These are phyloP conservation scores for Agrochola circellaris DNA, from an alignment of 2,888 invertebrate species.

Conservation along the genomic window DNA sequence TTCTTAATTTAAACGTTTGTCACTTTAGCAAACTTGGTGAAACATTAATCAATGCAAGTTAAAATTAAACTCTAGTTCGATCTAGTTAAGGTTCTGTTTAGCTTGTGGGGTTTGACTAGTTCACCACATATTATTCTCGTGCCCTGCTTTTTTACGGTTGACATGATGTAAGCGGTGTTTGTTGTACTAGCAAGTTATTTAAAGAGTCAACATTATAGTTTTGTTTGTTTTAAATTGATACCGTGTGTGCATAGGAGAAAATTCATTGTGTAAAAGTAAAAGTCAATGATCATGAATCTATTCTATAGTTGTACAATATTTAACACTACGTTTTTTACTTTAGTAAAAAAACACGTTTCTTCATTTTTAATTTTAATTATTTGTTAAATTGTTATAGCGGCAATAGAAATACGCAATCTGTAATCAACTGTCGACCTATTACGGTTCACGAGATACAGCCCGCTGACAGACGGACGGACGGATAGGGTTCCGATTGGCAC, in stretches of 20 bases:
- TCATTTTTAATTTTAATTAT: too few relatives aligned
- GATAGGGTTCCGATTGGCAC: too few relatives aligned
- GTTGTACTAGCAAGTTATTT: slow-evolving; percentile 22
- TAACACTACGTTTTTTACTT: too few relatives aligned
- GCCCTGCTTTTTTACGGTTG: slow-evolving; percentile 68
- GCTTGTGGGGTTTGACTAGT: slow-evolving; percentile 9
- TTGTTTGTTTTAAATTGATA: slow-evolving; percentile 20
- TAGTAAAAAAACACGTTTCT: too few relatives aligned
- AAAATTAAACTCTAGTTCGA: slow-evolving; percentile 37
- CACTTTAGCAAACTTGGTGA: slow-evolving; percentile 58
- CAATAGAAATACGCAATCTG: too few relatives aligned
- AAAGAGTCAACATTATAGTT: slow-evolving; percentile 25
- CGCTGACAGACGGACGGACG: too few relatives aligned
- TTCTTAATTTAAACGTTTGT: slow-evolving; percentile 72
- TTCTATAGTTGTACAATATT: not conserved
- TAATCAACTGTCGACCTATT: too few relatives aligned
- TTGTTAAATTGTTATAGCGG: too few relatives aligned
- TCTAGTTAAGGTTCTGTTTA: slow-evolving; percentile 4
- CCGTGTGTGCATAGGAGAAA: not conserved
- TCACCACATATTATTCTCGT: slow-evolving; percentile 61
- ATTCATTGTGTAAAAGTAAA: not conserved
- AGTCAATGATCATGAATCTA: not conserved
- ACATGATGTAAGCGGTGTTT: slow-evolving; percentile 53
- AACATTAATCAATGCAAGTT: slow-evolving; percentile 37
- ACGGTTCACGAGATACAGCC: too few relatives aligned